These are phyloP conservation scores for Podarcis muralis DNA, from an alignment of 2,113 vertebrate genomes.

Conservation along the genomic window DNA sequence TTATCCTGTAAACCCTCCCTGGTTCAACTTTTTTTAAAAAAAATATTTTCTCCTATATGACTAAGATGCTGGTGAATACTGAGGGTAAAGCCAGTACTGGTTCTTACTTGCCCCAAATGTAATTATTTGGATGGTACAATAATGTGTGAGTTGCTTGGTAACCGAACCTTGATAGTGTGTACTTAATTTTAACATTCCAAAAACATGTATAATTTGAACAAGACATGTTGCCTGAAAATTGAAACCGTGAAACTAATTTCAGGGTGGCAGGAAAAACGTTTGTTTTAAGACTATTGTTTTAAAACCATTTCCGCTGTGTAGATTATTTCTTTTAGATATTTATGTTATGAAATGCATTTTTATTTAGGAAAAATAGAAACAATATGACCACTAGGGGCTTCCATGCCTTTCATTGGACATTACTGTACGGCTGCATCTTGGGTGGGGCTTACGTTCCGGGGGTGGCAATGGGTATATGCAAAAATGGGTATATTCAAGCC, in stretches of 20 bases:
- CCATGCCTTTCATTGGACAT: background rate
- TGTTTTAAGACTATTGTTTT: background rate
- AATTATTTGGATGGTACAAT: background rate
- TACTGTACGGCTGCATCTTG: too few relatives aligned
- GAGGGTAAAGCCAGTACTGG: background rate
- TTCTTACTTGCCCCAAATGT: background rate
- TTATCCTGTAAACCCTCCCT: background rate
- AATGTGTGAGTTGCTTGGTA: background rate
- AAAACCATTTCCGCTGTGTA: background rate
- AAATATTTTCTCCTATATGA: background rate
- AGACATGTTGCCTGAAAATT: background rate
- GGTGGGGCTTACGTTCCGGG: too few relatives aligned
- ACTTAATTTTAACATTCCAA: background rate
- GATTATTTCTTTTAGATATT: conserved; percentile 31
- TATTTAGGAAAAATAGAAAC: conserved; percentile 22
- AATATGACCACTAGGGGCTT: background rate
- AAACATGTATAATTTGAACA: background rate
- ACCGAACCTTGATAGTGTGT: background rate
- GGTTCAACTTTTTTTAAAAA: background rate
- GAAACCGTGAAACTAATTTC: background rate
- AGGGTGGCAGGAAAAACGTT: background rate
- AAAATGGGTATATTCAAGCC: too few relatives aligned
- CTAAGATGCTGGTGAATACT: background rate
- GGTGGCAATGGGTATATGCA: too few relatives aligned
- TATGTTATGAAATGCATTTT: conserved; percentile 48